Conservation (phyloP, 2,888 invertebrate genomes). For the Caenorhabditis virilis region DNA sequence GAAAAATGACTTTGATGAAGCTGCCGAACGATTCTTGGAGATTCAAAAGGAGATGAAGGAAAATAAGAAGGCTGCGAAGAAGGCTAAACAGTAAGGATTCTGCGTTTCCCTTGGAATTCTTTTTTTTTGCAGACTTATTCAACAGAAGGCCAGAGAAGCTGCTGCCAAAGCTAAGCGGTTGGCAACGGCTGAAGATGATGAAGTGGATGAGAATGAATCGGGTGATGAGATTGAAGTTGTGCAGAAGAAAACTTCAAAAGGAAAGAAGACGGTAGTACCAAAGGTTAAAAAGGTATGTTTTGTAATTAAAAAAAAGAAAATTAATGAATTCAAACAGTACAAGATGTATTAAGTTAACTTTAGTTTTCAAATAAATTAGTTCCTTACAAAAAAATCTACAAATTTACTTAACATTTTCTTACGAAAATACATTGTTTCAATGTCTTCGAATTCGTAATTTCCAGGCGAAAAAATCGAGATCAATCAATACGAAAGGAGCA, state of each 20-base stretch:
- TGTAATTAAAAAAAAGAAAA: too few relatives aligned
- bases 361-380: too few relatives aligned
- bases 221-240: slow-evolving; percentile 18
- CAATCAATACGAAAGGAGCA: too few relatives aligned
- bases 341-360: too few relatives aligned
- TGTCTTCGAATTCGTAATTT: too few relatives aligned
- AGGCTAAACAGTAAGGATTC: slow-evolving; percentile 22
- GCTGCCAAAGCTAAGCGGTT: slow-evolving; percentile 4
- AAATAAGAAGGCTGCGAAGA: slow-evolving; percentile 15
- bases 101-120: too few relatives aligned
- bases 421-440: too few relatives aligned
- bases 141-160: slow-evolving; percentile 9
- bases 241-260: slow-evolving; percentile 9
- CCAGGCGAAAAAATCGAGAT: too few relatives aligned
- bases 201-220: slow-evolving; percentile 16
- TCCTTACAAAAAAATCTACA: too few relatives aligned
- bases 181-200: not conserved
- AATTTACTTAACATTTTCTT: too few relatives aligned
- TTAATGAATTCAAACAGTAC: too few relatives aligned
- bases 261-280: slow-evolving; percentile 13
- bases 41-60: slow-evolving; percentile 9
- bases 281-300: slow-evolving; percentile 27
- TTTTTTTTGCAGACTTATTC: not conserved
- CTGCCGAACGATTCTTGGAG: slow-evolving; percentile 22
- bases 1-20: slow-evolving; percentile 22